Evolutionary conservation across 1,140 invertebrate genomes (phyloP).

Genomic region (Drosophila chauvacae): DNA sequence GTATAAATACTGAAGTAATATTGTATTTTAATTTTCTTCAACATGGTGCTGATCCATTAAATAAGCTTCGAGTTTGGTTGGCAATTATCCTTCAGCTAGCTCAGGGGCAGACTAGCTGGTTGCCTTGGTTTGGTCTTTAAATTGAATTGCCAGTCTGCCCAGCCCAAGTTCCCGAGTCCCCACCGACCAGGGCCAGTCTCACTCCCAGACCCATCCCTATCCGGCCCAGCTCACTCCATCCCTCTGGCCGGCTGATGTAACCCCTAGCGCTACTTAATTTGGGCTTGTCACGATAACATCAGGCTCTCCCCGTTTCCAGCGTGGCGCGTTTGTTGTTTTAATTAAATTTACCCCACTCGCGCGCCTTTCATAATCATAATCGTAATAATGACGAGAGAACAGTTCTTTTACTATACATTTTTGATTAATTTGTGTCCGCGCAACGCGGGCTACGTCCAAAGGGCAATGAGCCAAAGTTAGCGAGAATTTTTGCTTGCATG

Average conservation of each 20-base stretch:
- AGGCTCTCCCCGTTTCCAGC: conserved; percentile 38
- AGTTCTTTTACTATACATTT: conserved; percentile 40
- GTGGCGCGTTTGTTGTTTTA: conserved; percentile 64
- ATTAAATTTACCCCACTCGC: conserved; percentile 63
- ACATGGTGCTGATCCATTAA: conserved; percentile 14
- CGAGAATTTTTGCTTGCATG: not conserved
- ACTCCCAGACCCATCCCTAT: not conserved
- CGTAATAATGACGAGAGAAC: conserved; percentile 55
- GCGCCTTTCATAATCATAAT: conserved; percentile 48
- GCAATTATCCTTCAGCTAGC: conserved; percentile 33
- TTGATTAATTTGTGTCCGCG: conserved; percentile 18
- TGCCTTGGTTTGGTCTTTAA: conserved; percentile 56
- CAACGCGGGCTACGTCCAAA: conserved; percentile 8
- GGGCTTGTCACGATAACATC: conserved; percentile 79
- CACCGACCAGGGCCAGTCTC: not conserved
- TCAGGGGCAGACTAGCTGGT: conserved; percentile 22
- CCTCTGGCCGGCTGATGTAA: conserved; percentile 63
- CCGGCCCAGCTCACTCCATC: conserved; percentile 3
- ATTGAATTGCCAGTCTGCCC: conserved; percentile 52
- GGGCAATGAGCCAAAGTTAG: conserved; percentile 12
- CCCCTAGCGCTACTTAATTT: conserved; percentile 70
- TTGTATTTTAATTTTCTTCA: not conserved
- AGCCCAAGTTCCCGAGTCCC: conserved; percentile 1
- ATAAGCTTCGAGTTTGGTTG: conserved; percentile 3
- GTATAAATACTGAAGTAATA: not conserved